Conservation (phyloP, 2,797 vertebrate species). For the Etheostoma perlongum region DNA sequence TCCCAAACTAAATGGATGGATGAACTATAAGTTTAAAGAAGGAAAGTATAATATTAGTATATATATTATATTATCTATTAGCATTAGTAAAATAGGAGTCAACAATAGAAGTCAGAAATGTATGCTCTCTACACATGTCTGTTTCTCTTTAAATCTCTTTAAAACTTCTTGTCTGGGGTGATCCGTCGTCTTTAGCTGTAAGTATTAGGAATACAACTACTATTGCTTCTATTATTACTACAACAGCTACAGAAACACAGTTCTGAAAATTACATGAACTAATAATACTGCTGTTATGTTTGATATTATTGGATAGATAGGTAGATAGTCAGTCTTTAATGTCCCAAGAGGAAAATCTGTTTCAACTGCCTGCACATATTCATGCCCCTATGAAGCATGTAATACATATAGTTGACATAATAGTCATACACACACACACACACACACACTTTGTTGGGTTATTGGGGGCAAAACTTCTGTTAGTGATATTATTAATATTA, state of each 20-base stretch:
- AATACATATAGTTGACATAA: not conserved
- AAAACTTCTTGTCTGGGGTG: slow-evolving; percentile 49
- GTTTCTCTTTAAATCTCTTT: slow-evolving; percentile 53
- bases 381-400: not conserved
- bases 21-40: not conserved
- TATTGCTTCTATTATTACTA: slow-evolving; percentile 14
- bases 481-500: slow-evolving; percentile 3
- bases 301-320: not conserved
- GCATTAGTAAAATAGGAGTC: not conserved
- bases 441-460: not conserved
- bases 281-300: not conserved
- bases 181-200: slow-evolving; percentile 61
- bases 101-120: slow-evolving; percentile 31
- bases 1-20: not conserved
- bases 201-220: slow-evolving; percentile 45
- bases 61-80: not conserved
- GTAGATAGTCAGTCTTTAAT: not conserved
- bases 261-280: not conserved
- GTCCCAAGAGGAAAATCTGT: not conserved
- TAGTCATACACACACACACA: not conserved
- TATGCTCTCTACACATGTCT: slow-evolving; percentile 31
- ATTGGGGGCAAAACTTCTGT: slow-evolving; percentile 8
- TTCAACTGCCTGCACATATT: not conserved
- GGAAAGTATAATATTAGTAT: not conserved
- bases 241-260: not conserved